Percentiles rank a stretch among this genome's conserved stretches.
Evolutionary conservation across 2,888 invertebrate genomes (phyloP).

Genomic region (Ametastegia equiseti): DNA sequence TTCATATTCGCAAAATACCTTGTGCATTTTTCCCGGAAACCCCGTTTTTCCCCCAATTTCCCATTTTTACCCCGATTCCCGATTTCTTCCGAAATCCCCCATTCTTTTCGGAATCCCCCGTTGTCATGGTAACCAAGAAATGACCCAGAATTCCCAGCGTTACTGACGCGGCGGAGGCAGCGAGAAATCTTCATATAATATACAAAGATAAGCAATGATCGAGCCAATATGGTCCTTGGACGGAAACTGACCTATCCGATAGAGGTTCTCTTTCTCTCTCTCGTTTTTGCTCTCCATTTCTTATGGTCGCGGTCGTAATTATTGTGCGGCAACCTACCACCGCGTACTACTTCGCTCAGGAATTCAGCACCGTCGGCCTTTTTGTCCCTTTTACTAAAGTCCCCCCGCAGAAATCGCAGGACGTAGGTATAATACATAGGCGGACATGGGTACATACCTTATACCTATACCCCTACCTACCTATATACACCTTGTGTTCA

Average conservation of each 20-base stretch:
- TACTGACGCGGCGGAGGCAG: too few species aligned
- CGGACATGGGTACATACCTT: background rate
- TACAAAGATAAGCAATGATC: constrained; percentile 24
- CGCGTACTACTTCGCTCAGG: constrained; percentile 29
- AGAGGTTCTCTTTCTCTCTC: background rate
- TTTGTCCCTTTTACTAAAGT: constrained; percentile 37
- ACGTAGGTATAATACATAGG: too few species aligned
- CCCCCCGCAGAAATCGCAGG: constrained; percentile 19
- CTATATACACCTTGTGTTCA: constrained; percentile 3
- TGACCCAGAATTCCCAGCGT: too few species aligned
- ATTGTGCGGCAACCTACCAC: constrained; percentile 31
- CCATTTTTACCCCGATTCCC: too few species aligned
- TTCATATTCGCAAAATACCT: too few species aligned
- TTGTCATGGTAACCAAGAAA: too few species aligned
- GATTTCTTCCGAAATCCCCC: too few species aligned
- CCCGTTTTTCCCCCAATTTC: too few species aligned
- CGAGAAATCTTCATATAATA: too few species aligned
- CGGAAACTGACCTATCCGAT: constrained; percentile 21
- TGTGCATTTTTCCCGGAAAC: too few species aligned
- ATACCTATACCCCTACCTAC: background rate
- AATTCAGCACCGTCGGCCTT: constrained; percentile 10
- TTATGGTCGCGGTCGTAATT: constrained; percentile 24
- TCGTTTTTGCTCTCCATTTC: background rate
- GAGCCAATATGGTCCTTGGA: constrained; percentile 16
- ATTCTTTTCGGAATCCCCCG: too few species aligned